A percentile compares a stretch with the other conserved stretches of the same genome.
These are phyloP conservation scores for Seriola dumerili DNA, from an alignment of 2,113 vertebrate species.

Conservation along the genomic window DNA sequence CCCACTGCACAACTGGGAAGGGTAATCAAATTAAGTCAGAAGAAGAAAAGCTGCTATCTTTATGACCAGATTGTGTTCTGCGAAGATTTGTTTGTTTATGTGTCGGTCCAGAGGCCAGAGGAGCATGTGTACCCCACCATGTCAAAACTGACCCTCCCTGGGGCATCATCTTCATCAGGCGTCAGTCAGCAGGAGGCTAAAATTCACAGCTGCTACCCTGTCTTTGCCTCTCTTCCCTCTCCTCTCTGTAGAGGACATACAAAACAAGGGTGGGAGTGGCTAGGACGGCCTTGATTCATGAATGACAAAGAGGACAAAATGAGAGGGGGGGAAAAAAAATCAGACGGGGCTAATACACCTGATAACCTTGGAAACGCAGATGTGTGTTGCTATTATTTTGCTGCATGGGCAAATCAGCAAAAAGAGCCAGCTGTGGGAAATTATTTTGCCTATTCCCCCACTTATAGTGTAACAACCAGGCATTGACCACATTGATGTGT, in stretches of 20 bases:
- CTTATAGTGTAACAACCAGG: conserved; percentile 14
- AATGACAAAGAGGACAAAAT: conserved; percentile 84
- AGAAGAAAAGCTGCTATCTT: conserved; percentile 41
- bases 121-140: conserved; percentile 50
- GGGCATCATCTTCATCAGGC: conserved; percentile 66
- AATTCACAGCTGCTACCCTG: conserved; percentile 75
- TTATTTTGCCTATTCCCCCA: conserved; percentile 11
- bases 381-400: conserved; percentile 58
- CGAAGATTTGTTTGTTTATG: conserved; percentile 46
- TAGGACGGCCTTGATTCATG: conserved; percentile 74
- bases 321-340: conserved; percentile 32
- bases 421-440: conserved; percentile 28
- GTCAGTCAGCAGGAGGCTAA: conserved; percentile 71
- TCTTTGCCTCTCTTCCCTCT: conserved; percentile 47
- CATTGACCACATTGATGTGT: conserved; percentile 20
- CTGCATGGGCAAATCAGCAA: conserved; percentile 59
- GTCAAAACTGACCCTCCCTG: conserved; percentile 69
- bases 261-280: conserved; percentile 73
- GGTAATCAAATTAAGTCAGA: conserved; percentile 55
- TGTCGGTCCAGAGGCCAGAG: conserved; percentile 45
- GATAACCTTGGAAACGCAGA: conserved; percentile 65
- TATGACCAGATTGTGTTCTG: conserved; percentile 20
- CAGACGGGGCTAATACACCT: conserved; percentile 28
- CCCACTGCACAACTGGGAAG: conserved; percentile 17
- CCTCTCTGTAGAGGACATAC: conserved; percentile 66